phyloP scores from a whole-genome alignment of 2,888 invertebrate species.

The Tipula lateralis region DNA sequence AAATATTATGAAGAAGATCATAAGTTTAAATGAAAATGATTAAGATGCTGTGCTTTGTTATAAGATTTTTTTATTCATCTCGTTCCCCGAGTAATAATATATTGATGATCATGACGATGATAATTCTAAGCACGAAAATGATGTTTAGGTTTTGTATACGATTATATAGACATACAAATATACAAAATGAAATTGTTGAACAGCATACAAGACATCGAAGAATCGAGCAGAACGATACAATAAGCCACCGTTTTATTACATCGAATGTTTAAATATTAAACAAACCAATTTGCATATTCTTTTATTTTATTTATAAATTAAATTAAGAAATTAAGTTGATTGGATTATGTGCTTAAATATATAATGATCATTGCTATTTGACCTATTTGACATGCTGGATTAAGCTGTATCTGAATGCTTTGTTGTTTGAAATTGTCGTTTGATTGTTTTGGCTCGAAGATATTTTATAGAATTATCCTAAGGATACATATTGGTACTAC shows the following conservation, averaged over 20 bases:
- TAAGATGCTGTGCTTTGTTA: not conserved
- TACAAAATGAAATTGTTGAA: not conserved
- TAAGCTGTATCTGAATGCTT: too few species aligned
- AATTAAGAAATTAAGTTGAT: constrained; percentile 4
- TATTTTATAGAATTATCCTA: too few species aligned
- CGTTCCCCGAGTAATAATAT: not conserved
- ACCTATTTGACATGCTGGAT: not conserved
- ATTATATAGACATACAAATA: not conserved
- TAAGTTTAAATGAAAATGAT: not conserved
- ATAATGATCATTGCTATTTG: not conserved
- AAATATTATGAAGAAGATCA: not conserved
- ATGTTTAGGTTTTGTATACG: not conserved
- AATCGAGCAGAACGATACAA: not conserved
- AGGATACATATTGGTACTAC: too few species aligned
- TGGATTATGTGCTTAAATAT: not conserved
- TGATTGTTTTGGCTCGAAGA: too few species aligned
- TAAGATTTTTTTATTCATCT: not conserved
- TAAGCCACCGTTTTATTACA: constrained; percentile 14
- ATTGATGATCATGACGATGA: not conserved
- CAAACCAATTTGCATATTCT: not conserved
- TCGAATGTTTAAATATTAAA: not conserved
- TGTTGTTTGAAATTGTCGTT: too few species aligned
- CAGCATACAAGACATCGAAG: not conserved
- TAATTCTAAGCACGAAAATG: not conserved
- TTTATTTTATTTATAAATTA: not conserved